Percentiles rank a stretch among this genome's conserved stretches.
phyloP scores from a whole-genome alignment of 2,113 vertebrate species.

The Microtus pennsylvanicus region DNA sequence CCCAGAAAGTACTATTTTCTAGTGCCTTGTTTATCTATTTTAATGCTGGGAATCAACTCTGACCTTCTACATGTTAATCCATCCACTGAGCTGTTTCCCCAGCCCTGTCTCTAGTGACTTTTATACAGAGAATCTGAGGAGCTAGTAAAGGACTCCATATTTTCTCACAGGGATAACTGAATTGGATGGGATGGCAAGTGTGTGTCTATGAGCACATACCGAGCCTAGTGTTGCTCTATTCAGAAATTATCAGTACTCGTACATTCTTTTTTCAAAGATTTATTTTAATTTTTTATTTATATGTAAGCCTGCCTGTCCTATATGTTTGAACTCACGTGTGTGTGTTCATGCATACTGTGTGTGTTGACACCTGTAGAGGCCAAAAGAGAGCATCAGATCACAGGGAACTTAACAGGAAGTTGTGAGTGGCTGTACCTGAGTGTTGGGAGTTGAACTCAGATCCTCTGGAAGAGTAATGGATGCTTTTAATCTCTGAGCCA shows the following conservation, averaged over 20 bases:
- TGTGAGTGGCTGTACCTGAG: neutral
- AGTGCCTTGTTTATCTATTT: neutral
- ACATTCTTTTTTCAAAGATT: neutral
- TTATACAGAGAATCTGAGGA: neutral
- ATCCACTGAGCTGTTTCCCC: neutral
- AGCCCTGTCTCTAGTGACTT: neutral
- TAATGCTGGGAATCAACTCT: neutral
- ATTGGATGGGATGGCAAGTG: neutral
- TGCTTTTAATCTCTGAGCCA: neutral
- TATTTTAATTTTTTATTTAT: neutral
- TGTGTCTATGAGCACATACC: neutral
- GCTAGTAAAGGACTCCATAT: neutral
- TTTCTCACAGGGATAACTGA: neutral
- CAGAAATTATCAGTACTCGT: neutral
- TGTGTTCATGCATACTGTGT: neutral
- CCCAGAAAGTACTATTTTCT: slow-evolving; percentile 16
- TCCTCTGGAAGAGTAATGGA: neutral
- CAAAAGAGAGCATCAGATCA: neutral
- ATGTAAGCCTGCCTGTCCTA: neutral
- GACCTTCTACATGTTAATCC: neutral
- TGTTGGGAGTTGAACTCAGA: neutral
- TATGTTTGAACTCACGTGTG: neutral
- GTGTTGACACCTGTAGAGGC: neutral
- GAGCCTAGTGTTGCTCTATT: neutral
- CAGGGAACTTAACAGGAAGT: neutral